Base-by-base conservation (phyloP, 1,140 invertebrate species). In the Neomicropteryx cornuta region DNA sequence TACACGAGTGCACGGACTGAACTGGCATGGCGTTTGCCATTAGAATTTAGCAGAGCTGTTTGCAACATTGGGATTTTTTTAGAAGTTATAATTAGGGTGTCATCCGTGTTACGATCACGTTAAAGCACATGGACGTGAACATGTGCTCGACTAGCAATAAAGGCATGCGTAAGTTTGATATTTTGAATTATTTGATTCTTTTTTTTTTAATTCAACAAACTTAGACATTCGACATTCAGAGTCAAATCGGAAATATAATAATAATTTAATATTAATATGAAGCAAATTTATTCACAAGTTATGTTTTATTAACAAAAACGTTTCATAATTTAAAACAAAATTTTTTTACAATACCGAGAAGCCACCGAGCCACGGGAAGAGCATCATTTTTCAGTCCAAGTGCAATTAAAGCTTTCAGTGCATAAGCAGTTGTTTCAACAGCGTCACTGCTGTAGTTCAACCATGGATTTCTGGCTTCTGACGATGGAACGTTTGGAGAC, bases 391-490 rank as follows among this genome's bases (percentile, higher is more conserved):
- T 55, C 2, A 84, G 65, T 42, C 77, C 78, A 43, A 75, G 69
- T 30, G 71, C 68, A 1, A 85, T 50, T 50, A 87, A 76, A 1
- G 76, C 75, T 2, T 83, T 56, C 5, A 88, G 59, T 0, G 77
- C 86, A 64, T 94, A 96, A 1, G 88, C 75, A 0, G 89, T 87
- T 60, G 89, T 89, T 56, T 89, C 83, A n/a, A 93, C 77, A 46
- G 91, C 86, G 2, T 85, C 71, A 10, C 83, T 81, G 18, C 86
- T 82, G 22, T 52, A 52, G 29, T 79, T 73, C 4, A 81, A 75
- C 74, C 84, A 84, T 0, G 86, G 83, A 52, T 84, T 85, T 41
- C 78, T 76, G 42, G 76, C 75, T 22, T 79, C 77, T 4, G 58
- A 52, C 2, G 68, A 52, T 0, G 65, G 62, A 0, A 70, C 49